A percentile compares a stretch with the other conserved stretches of the same genome.
phyloP scores from a whole-genome alignment of 2,113 vertebrate genomes.

The Lagopus leucura region DNA sequence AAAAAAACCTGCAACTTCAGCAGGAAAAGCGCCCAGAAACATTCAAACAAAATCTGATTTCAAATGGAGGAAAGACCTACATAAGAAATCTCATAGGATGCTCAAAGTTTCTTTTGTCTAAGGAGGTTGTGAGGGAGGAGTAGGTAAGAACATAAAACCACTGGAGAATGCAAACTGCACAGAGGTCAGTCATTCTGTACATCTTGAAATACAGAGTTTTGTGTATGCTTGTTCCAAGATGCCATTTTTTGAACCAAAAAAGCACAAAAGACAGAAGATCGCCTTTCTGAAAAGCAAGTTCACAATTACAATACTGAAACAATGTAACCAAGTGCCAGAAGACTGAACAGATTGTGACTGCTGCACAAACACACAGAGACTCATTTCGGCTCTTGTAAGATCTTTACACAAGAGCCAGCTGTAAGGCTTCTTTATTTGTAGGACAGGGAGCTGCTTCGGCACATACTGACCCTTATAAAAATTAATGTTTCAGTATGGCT shows the following conservation, averaged over 20 bases:
- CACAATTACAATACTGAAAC: background rate
- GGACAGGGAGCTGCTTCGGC: background rate
- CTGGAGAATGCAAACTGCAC: background rate
- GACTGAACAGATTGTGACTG: background rate
- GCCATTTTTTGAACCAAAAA: background rate
- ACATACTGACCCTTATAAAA: background rate
- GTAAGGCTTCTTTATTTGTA: background rate
- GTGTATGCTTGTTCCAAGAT: background rate
- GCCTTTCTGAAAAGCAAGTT: background rate
- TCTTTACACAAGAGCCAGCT: background rate
- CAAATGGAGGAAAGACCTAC: background rate
- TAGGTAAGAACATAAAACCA: background rate
- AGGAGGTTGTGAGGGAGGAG: background rate
- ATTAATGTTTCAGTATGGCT: background rate
- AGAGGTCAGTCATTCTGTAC: background rate
- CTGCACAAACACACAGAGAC: background rate
- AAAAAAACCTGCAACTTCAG: background rate
- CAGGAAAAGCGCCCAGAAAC: background rate
- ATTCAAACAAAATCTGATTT: background rate
- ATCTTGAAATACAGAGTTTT: background rate
- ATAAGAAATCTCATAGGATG: background rate
- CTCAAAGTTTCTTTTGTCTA: background rate
- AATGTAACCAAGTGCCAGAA: background rate
- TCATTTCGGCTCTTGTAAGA: background rate
- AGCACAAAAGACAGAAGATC: background rate